Evolutionary conservation across 2,113 vertebrate genomes (phyloP), one percentile per base, ranked within the genome.

Genomic region (Carassius carassius): DNA sequence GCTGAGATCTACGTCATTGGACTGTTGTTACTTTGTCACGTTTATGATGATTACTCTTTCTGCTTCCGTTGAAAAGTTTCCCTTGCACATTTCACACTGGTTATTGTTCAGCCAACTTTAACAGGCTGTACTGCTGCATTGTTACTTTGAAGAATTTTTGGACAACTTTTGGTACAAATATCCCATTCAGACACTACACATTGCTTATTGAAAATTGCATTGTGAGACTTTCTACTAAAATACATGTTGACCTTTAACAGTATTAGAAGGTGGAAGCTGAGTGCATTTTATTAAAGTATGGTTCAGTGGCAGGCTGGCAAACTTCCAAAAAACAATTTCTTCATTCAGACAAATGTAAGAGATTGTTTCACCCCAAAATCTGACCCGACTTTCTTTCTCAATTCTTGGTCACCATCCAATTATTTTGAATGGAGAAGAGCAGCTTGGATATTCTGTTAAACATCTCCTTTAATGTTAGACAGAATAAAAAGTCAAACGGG

Each of bases 51-150:
- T 81, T 69, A 80, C 60, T 80, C 10, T 23, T 65, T 47, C 23
- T 62, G 58, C n/a, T 80, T 72, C 67, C 21, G 65, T 37, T 41
- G 13, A 41, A 72, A 56, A 25, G 29, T 58, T 70, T 70, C 21
- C 78, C 78, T 13, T 60, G 54, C 29, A 37, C 29, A 29, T 29
- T 60, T 60, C 16, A 32, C 25, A 4, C 47, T 41, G 51, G 81
- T 82, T 82, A 72, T 67, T 73, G 81, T 82, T 82, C 67, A 73
- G 81, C 49, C 81, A 82, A 41, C 67, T 23, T 56, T 70, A 72
- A n/a, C 25, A 56, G 44, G 23, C 62, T 80, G 67, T 69, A 2
- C 65, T 47, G 4, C 51, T 17, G 62, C 23, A 58, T 62, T 80
- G 76, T 25, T 83, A 81, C 58, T 49, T 21, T 51, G 7, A 83